Conservation (phyloP, 2,888 invertebrate species). For the Macrophya alboannulata region DNA sequence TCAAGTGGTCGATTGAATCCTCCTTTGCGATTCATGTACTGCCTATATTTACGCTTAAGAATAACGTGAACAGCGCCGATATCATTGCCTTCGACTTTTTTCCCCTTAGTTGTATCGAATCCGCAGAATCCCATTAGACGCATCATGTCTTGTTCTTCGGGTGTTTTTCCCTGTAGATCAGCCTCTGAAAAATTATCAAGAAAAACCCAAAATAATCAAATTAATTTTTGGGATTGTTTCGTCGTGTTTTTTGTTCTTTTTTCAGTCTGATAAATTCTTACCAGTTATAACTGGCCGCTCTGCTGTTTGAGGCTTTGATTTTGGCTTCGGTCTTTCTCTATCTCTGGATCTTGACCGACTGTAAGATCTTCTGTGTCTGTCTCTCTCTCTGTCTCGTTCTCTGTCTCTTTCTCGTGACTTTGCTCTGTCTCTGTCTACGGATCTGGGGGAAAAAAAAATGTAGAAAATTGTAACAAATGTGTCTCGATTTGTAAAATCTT, state of each 20-base stretch:
- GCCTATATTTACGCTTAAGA: conserved; percentile 97
- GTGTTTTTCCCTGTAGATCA: conserved; percentile 94
- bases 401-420: conserved; percentile 79
- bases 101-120: conserved; percentile 98
- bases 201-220: conserved; percentile 31
- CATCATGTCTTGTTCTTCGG: conserved; percentile 97
- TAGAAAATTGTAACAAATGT: not conserved
- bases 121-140: conserved; percentile 98
- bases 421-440: conserved; percentile 73
- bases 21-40: conserved; percentile 99
- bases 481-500: not conserved
- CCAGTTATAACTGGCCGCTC: conserved; percentile 79
- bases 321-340: conserved; percentile 78
- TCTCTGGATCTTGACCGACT: conserved; percentile 79
- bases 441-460: conserved; percentile 64
- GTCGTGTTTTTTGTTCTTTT: not conserved
- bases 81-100: conserved; percentile 97
- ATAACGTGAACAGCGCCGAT: conserved; percentile 97
- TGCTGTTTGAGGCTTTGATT: conserved; percentile 74
- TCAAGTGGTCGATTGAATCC: conserved; percentile 99
- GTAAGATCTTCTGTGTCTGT: conserved; percentile 81
- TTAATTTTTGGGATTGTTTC: conserved; percentile 60
- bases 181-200: conserved; percentile 84
- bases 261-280: conserved; percentile 57
- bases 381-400: conserved; percentile 80